These are phyloP conservation scores for Odontesthes bonariensis DNA, from an alignment of 2,113 vertebrate species.

Conservation along the genomic window DNA sequence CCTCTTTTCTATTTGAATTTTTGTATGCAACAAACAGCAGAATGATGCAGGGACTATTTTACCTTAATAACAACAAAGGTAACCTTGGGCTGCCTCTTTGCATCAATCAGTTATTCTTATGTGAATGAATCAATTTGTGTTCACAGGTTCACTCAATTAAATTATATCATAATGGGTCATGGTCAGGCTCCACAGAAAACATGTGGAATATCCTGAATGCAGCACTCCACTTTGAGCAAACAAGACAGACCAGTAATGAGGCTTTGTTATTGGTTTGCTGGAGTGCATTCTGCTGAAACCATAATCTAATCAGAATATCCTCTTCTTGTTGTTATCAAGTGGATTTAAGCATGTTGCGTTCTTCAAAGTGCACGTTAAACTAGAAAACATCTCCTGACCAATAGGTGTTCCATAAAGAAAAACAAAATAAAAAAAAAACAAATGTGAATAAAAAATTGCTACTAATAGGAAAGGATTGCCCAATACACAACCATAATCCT, in stretches of 20 bases:
- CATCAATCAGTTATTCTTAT: slow-evolving; percentile 2
- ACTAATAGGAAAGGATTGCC: background rate
- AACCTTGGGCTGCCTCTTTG: slow-evolving; percentile 3
- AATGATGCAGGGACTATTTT: background rate
- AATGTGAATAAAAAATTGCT: too few species aligned
- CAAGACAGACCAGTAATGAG: background rate
- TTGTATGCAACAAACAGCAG: background rate
- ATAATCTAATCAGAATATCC: slow-evolving; percentile 13
- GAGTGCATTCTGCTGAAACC: slow-evolving; percentile 2
- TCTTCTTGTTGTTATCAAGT: slow-evolving; percentile 12
- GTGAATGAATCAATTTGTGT: slow-evolving; percentile 22
- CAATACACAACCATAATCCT: background rate
- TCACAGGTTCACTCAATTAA: background rate
- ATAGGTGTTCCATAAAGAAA: background rate
- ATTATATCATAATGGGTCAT: background rate
- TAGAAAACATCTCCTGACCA: slow-evolving; percentile 5
- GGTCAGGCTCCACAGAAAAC: background rate
- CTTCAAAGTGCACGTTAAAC: slow-evolving; percentile 2
- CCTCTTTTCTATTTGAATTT: background rate
- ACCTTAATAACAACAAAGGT: background rate
- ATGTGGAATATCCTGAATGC: background rate
- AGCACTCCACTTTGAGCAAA: background rate
- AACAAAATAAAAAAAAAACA: background rate
- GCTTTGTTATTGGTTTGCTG: background rate
- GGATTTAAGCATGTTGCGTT: background rate